Evolutionary conservation across 2,888 invertebrate genomes (phyloP).

Genomic region (Caradrina clavipalpis): DNA sequence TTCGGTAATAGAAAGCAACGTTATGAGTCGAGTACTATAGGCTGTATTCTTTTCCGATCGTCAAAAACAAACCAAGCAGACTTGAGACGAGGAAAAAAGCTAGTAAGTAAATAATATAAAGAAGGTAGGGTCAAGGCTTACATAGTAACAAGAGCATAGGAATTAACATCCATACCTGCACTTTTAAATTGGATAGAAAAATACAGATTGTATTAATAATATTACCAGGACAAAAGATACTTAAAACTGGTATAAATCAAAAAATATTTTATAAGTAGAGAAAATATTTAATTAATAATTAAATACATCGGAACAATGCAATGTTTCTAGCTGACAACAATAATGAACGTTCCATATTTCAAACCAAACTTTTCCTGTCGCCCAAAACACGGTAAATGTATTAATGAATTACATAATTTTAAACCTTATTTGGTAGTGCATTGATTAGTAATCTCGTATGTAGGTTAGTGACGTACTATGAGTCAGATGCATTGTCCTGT

Average conservation of each 20-base stretch:
- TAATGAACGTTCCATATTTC: constrained; percentile 5
- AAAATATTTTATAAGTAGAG: neutral
- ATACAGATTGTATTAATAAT: too few relatives aligned
- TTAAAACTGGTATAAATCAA: neutral
- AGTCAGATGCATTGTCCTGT: constrained; percentile 49
- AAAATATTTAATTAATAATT: constrained; percentile 21
- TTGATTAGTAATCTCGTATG: constrained; percentile 48
- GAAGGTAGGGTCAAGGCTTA: too few relatives aligned
- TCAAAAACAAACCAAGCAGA: too few relatives aligned
- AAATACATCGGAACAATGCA: neutral
- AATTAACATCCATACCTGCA: too few relatives aligned
- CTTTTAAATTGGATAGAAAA: too few relatives aligned
- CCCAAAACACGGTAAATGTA: constrained; percentile 27
- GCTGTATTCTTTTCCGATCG: too few relatives aligned
- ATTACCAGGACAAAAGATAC: neutral
- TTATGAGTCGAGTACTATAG: too few relatives aligned
- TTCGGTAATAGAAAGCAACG: too few relatives aligned
- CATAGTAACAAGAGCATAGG: too few relatives aligned
- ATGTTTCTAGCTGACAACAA: neutral
- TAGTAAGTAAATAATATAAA: too few relatives aligned
- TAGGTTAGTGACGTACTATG: constrained; percentile 50
- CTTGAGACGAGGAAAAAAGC: too few relatives aligned
- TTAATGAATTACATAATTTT: constrained; percentile 29
- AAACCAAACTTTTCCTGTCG: constrained; percentile 20
- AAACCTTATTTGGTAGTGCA: constrained; percentile 40